A percentile compares a stretch with the other conserved stretches of the same genome.
Evolutionary conservation across 2,797 vertebrate genomes (phyloP).

Genomic region (Apogon talboti): DNA sequence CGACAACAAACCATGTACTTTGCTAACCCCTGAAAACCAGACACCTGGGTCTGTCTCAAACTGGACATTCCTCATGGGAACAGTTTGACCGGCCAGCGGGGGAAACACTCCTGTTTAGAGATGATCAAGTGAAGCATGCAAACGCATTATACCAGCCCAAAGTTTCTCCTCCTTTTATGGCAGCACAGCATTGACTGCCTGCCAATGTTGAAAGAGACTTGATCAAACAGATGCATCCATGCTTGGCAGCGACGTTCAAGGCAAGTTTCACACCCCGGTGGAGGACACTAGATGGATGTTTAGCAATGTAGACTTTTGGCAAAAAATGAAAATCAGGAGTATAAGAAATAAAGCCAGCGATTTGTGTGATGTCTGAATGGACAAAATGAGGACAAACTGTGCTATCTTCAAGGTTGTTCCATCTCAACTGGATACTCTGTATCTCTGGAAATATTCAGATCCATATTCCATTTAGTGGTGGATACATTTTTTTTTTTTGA

Average conservation of each 20-base stretch:
- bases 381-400: not conserved
- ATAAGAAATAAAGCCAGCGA: constrained; percentile 3
- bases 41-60: constrained; percentile 43
- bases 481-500: not conserved
- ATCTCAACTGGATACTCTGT: not conserved
- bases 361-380: not conserved
- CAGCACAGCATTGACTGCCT: constrained; percentile 25
- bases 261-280: constrained; percentile 33
- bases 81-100: constrained; percentile 51
- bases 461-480: not conserved
- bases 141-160: constrained; percentile 60
- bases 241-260: constrained; percentile 43
- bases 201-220: constrained; percentile 56
- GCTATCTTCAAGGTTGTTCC: not conserved
- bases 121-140: constrained; percentile 65
- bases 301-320: constrained; percentile 15
- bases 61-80: constrained; percentile 50
- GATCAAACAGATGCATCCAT: constrained; percentile 63
- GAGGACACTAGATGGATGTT: constrained; percentile 23
- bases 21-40: constrained; percentile 35
- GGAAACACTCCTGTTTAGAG: constrained; percentile 35
- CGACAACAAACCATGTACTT: constrained; percentile 40
- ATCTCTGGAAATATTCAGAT: not conserved
- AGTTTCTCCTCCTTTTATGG: constrained; percentile 11
- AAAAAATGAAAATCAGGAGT: constrained; percentile 4